Base-by-base conservation (phyloP, 2,797 vertebrate species). In the Pseudomugil tenellus region DNA sequence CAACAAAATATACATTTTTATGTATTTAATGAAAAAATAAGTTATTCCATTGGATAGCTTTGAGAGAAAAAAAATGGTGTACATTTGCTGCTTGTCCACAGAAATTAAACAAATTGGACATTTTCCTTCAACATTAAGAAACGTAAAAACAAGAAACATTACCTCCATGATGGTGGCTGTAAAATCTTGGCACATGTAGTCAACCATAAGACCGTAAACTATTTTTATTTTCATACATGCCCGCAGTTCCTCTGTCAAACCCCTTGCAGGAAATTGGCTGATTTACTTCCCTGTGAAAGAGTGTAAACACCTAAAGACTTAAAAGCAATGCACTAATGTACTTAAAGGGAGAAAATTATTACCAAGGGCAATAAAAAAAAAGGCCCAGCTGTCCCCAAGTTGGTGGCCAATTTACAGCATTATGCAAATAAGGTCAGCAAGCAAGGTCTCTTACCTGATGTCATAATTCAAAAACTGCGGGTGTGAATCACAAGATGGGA, bases 371-470 rank as follows among this genome's bases (percentile, higher is more conserved):
- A 89, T 87, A 39, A 16, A 37, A 37, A 16, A 85, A 83, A 86
- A 61, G 58, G 73, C 81, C 88, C 86, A 87, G 84, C 84, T 88
- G 84, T 89, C 85, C 80, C 73, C 79, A 87, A 81, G 89, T 82
- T 60, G 28, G 66, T 80, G 84, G 73, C 79, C 86, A 84, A 85
- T 89, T 91, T 88, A 84, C 82, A 84, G 70, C 77, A 84, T 91
- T 89, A 90, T 92, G 90, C 85, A 91, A 91, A 91, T 84, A 79
- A 85, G 79, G 74, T 86, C 82, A 87, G 79, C 59, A 31, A 80
- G 72, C 72, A 80, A 83, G 67, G 72, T 87, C 80, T 70, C 78
- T 76, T 19, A 74, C 67, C 67, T 21, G 70, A 60, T 72, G 75
- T 56, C 70, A 29, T 41, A 70, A 73, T 49, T 67, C 63, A 19